Base-by-base conservation (phyloP, 2,888 invertebrate species). In the Tinea trinotella region DNA sequence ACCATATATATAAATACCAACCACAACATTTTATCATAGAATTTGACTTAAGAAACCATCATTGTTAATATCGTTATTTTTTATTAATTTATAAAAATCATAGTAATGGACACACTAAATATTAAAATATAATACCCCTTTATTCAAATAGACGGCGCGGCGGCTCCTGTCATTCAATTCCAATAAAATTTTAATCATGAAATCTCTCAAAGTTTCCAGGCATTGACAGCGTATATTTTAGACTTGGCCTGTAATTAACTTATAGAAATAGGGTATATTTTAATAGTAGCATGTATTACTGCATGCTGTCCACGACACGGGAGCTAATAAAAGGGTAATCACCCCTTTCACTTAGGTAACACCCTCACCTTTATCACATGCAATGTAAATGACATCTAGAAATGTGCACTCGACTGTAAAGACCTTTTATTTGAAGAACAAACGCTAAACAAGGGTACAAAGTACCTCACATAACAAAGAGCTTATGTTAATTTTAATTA, bases 251-350 rank as follows among this genome's bases (percentile, higher is more conserved):
- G 30, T 30, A 30, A 30, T 30, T 30, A 10, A 30, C 30, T 30
- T 30, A 10, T 30, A 30, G n/a, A 30, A 30, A 30, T 30, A 30
- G 7, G 7, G 30, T 2, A 30, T 7, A 30, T 2, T 30, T 30
- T 40, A 40, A 40, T 40, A n/a, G 40, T 40, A 10, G 24, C 24
- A 50, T 50, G 50, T 20, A 50, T 50, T 50, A 24, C 3, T 50
- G 50, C 50, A 50, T 12, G 48, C 46, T 30, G 49, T 48, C 70
- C 66, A 65, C 62, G 70, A 64, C 70, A 67, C 69, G 67, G 67
- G 79, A 76, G 75, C 74, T 74, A 74, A 79, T 80, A 74, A 80
- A 78, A 76, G 81, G 81, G 80, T 82, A 78, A 79, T 80, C 79
- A 74, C 75, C 81, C 77, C 74, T 66, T 50, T 24, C 50, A 50